Conservation (phyloP, 2,888 invertebrate genomes). For the Pterobdella sp. region DNA sequence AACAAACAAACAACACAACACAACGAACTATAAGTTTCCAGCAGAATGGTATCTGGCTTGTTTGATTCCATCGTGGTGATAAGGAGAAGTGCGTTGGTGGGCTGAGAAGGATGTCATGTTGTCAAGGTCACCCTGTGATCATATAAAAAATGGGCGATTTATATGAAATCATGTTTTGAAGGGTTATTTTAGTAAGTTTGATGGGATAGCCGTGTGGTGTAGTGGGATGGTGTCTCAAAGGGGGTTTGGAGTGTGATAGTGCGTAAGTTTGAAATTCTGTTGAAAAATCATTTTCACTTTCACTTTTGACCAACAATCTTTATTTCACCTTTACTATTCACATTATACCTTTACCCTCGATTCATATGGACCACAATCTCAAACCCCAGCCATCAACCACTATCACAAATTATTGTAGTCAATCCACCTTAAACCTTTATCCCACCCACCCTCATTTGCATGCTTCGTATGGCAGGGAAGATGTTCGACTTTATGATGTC, state of each 20-base stretch:
- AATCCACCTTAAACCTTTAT: not conserved
- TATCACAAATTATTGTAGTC: not conserved
- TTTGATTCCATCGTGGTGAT: not conserved
- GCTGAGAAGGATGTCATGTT: conserved; percentile 18
- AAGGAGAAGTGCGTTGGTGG: conserved; percentile 11
- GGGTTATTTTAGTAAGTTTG: too few relatives aligned
- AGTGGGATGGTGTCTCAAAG: not conserved
- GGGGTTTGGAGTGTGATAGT: not conserved
- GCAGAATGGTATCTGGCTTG: conserved; percentile 25
- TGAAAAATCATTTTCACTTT: not conserved
- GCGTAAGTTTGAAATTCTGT: not conserved
- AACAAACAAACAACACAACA: too few relatives aligned
- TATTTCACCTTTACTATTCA: not conserved
- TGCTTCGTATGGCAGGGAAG: conserved; percentile 2
- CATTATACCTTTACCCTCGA: not conserved
- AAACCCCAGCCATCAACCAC: not conserved
- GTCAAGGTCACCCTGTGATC: conserved; percentile 20
- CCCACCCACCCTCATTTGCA: not conserved
- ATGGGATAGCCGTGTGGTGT: too few relatives aligned
- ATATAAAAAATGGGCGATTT: not conserved
- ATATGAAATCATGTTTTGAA: too few relatives aligned
- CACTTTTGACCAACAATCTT: not conserved
- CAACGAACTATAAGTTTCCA: conserved; percentile 19
- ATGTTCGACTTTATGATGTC: conserved; percentile 16
- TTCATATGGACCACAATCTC: not conserved